Evolutionary conservation across 1,140 invertebrate genomes (phyloP).

Genomic region (Oreohelix idahoensis): DNA sequence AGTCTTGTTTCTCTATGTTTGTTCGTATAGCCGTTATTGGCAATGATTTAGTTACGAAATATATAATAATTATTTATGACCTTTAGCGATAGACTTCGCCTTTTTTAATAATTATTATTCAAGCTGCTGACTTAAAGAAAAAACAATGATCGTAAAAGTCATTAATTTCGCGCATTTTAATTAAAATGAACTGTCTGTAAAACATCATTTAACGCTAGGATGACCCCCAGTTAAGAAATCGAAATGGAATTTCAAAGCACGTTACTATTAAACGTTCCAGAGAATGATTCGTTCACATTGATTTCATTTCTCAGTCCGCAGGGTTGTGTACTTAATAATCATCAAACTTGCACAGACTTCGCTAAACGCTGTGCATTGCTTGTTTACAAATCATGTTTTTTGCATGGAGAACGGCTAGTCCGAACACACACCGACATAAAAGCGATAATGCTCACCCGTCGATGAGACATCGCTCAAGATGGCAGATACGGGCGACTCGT

Average conservation of each 20-base stretch:
- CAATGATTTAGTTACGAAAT: no score
- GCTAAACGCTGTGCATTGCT: not conserved
- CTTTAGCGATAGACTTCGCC: no score
- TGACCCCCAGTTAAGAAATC: no score
- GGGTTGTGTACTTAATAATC: not conserved
- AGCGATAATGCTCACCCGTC: not conserved
- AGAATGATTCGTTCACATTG: not conserved
- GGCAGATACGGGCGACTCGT: constrained; percentile 7
- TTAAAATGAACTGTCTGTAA: no score
- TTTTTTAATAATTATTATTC: no score
- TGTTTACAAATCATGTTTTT: constrained; percentile 13
- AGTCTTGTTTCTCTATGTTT: no score
- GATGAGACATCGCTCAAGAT: not conserved
- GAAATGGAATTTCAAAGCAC: no score
- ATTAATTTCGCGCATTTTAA: not conserved
- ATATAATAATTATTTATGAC: no score
- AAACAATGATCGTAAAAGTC: not conserved
- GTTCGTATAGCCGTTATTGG: no score
- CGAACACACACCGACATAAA: not conserved
- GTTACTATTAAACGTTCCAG: no score
- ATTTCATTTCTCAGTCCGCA: not conserved
- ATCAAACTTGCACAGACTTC: not conserved
- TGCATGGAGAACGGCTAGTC: not conserved
- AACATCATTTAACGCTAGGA: no score
- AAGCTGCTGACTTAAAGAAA: no score